Evolutionary conservation across 2,113 vertebrate genomes (phyloP), one percentile per base, ranked within the genome.

Genomic region (Zapus hudsonius): DNA sequence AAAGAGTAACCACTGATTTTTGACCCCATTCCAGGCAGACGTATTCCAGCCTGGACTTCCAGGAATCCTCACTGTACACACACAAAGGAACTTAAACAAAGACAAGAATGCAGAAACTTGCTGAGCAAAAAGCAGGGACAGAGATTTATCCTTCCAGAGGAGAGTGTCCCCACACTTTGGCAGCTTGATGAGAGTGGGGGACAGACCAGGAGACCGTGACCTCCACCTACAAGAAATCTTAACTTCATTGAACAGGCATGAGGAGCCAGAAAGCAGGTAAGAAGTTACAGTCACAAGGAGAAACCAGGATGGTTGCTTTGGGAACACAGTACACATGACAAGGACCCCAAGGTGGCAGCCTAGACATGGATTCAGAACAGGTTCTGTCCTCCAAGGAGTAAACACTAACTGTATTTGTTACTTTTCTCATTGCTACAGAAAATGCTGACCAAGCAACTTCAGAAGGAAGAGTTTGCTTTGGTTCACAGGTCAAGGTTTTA

Each of bases 321-420:
- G n/a, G n/a, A n/a, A n/a, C n/a, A n/a, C n/a, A n/a, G n/a, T 2
- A 27, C 1, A 5, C 20, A 29, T 4, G 7, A 42, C 5, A 0
- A 12, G 64, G 40, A 78, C n/a, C 66, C 76, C 31, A 0, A 9
- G 3, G 63, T n/a, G 22, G 61, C 22, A 36, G 69, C 52, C 64
- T 1, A 31, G 38, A n/a, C 20, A 5, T 1, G 11, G 47, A 74
- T 66, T 66, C 78, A 11, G 33, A 74, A 11, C 90, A 40, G n/a
- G 40, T 16, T 16, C n/a, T 79, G n/a, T 11, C 63, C 25, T 2
- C 10, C 0, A 6, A 66, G 38, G 63, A 36, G 10, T 13, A 67
- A 52, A 27, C 16, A 5, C 38, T 27, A 4, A 40, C 5, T 17
- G 11, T 52, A 52, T 7, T 52, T 52, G 52, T 52, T 52, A 52